A percentile compares a stretch with the other conserved stretches of the same genome.
These are phyloP conservation scores for Leptinotarsa texana DNA, from an alignment of 1,140 invertebrate genomes.

Conservation along the genomic window DNA sequence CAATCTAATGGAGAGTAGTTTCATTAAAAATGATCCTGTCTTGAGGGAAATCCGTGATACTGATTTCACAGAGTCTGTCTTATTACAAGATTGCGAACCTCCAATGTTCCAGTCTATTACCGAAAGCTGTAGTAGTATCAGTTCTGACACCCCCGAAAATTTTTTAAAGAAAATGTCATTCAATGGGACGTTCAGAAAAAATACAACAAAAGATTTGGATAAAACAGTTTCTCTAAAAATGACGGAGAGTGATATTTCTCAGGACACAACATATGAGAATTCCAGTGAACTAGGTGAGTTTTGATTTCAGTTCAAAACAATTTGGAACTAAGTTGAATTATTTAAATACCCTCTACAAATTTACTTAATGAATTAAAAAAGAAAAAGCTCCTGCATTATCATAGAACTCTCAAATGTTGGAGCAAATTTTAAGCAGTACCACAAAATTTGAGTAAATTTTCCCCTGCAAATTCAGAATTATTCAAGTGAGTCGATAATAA, in stretches of 20 bases:
- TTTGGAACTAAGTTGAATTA: no score
- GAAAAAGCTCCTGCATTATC: no score
- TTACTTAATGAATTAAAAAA: no score
- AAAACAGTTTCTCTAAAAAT: not conserved
- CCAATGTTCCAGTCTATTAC: slow-evolving; percentile 50
- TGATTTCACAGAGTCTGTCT: slow-evolving; percentile 46
- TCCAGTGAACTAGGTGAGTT: not conserved
- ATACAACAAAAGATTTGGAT: slow-evolving; percentile 21
- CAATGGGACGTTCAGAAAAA: slow-evolving; percentile 34
- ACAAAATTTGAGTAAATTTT: no score
- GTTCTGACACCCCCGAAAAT: slow-evolving; percentile 48
- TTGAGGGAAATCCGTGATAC: slow-evolving; percentile 52
- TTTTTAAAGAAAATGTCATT: slow-evolving; percentile 45
- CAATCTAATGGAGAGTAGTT: slow-evolving; percentile 54
- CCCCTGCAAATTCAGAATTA: no score
- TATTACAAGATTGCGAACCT: slow-evolving; percentile 49
- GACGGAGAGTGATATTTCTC: not conserved
- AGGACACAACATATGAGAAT: not conserved
- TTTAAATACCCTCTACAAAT: no score
- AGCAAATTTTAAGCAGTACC: no score
- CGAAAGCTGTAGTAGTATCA: slow-evolving; percentile 51
- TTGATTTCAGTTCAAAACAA: no score
- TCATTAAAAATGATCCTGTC: slow-evolving; percentile 53
- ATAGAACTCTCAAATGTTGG: no score
- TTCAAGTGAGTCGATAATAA: no score